Evolutionary conservation across 2,797 vertebrate species (phyloP), one percentile per base, ranked within the genome.

Genomic region (Esox lucius): DNA sequence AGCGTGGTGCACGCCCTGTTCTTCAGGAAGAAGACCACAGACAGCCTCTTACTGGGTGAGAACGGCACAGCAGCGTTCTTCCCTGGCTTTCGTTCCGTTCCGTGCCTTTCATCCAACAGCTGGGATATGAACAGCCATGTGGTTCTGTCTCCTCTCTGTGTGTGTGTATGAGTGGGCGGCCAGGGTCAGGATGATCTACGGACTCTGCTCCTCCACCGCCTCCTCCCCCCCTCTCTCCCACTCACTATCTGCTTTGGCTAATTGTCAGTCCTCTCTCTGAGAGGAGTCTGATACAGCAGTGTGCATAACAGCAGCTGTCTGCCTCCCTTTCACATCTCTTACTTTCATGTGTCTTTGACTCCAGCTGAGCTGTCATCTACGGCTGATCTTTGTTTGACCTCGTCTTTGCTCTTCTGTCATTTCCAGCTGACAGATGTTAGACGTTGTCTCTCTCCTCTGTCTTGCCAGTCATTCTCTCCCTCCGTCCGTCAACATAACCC

Each of bases 221-320:
- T n/a, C 26, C 13, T 64, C 49, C 28, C 31, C 24, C 17, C 28
- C 11, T 28, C 51, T n/a, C 71, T 61, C 33, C 46, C 59, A 75
- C 67, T 78, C 70, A 67, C 26, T 31, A 24, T 72, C 56, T 80
- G 75, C 75, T 81, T 77, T 72, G 69, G 74, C 86, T 89, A 86
- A 91, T 87, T 84, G 78, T 87, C 79, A 78, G 73, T 72, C 77
- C 74, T 70, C 56, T 80, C 75, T 78, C 80, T 84, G 70, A n/a
- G 81, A 81, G 81, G 78, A 73, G 77, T 83, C 73, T 87, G 81
- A 86, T 66, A 62, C 89, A 77, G 85, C 79, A 70, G 76, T 76
- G 81, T 81, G 71, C 66, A 64, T 67, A 12, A 74, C 84, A 80
- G 70, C 71, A 75, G 74, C 73, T 82, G 75, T 81, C 62, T 22